These are phyloP conservation scores for Adelognathus sp. DNA, from an alignment of 2,888 invertebrate species.

Conservation along the genomic window DNA sequence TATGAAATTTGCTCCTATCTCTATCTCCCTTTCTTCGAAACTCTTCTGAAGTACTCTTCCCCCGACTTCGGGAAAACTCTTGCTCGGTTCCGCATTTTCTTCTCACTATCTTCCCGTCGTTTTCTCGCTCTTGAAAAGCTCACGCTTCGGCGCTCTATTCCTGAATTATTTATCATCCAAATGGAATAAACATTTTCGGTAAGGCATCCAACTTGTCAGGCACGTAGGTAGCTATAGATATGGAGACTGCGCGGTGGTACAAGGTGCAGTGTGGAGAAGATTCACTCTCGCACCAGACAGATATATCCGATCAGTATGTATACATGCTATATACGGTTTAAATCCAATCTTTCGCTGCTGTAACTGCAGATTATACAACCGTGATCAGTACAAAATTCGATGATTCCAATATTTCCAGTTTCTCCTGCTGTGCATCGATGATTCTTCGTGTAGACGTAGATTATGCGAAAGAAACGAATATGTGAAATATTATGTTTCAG, in stretches of 20 bases:
- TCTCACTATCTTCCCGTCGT: conserved; percentile 10
- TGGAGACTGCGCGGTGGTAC: not conserved
- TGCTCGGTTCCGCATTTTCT: not conserved
- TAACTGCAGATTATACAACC: not conserved
- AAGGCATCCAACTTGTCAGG: conserved; percentile 38
- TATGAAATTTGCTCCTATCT: conserved; percentile 23
- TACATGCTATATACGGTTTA: not conserved
- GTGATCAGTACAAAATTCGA: not conserved
- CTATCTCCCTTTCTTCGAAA: conserved; percentile 22
- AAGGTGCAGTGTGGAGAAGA: not conserved
- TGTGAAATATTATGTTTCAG: not conserved
- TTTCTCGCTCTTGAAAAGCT: conserved; percentile 26
- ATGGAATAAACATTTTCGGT: conserved; percentile 48
- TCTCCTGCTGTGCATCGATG: not conserved
- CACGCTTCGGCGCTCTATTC: conserved; percentile 34
- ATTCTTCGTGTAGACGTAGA: not conserved
- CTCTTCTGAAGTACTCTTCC: conserved; percentile 4
- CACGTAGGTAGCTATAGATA: conserved; percentile 9
- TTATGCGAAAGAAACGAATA: not conserved
- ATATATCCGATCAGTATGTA: not conserved
- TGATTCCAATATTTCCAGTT: no score
- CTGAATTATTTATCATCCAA: conserved; percentile 48
- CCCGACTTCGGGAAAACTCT: conserved; percentile 35
- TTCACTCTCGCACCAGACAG: conserved; percentile 4
- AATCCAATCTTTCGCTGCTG: not conserved